Evolutionary conservation across 1,140 invertebrate species (phyloP).

Genomic region (Drosophila albomicans): DNA sequence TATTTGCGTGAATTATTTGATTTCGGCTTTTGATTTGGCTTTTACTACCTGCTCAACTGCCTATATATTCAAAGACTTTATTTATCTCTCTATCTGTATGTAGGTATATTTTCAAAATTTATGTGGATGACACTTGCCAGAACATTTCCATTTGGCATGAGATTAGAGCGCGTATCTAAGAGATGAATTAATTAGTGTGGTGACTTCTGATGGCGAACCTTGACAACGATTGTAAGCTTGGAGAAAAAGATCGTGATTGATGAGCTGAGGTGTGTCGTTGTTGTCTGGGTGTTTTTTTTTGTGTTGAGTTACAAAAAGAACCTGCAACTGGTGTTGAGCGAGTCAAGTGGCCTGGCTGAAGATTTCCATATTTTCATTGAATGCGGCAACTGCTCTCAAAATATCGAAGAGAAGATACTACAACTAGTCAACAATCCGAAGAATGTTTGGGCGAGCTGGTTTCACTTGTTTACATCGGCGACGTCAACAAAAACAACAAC

Average conservation of each 20-base stretch:
- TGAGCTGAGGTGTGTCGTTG: constrained; percentile 42
- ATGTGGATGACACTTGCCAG: constrained; percentile 67
- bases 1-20: constrained; percentile 60
- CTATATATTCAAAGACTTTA: neutral
- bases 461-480: constrained; percentile 75
- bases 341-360: constrained; percentile 14
- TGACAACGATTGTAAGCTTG: constrained; percentile 31
- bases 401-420: constrained; percentile 30
- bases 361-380: constrained; percentile 45
- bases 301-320: neutral
- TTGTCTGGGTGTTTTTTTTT: neutral
- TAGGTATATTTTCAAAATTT: constrained; percentile 8
- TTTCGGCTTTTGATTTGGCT: constrained; percentile 19
- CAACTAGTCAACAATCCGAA: constrained; percentile 67
- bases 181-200: constrained; percentile 55
- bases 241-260: constrained; percentile 45
- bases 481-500: constrained; percentile 2
- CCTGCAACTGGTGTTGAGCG: constrained; percentile 20
- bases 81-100: neutral
- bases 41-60: constrained; percentile 42
- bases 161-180: constrained; percentile 50
- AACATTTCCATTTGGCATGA: constrained; percentile 45
- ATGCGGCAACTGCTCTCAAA: constrained; percentile 13
- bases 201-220: constrained; percentile 28
- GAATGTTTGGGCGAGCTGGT: constrained; percentile 85